Evolutionary conservation across 2,113 vertebrate genomes (phyloP), one percentile per base, ranked within the genome.

Genomic region (Lycaon pictus): DNA sequence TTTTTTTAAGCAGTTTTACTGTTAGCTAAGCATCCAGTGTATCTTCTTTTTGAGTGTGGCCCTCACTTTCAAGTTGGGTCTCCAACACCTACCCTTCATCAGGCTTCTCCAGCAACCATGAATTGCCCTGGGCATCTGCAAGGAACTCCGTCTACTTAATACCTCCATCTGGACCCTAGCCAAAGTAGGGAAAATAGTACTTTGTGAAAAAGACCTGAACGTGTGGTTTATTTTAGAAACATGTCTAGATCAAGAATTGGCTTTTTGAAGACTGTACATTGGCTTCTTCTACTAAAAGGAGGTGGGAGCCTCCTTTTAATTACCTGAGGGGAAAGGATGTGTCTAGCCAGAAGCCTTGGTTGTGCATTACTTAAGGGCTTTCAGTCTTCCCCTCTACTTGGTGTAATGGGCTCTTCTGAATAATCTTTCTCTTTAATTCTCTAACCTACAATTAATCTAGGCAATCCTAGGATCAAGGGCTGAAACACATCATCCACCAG

Each of bases 151-250:
- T 85, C 15, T 12, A 0, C 71, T 43, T 55, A 72, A 16, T 62
- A 37, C 0, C 55, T n/a, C 32, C 23, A 15, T 8, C 17, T 17
- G 4, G 29, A n/a, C 4, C 1, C 10, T 13, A 82, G 20, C 0
- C 85, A 85, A 69, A 32, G 15, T n/a, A 69, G 8, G 22, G 13
- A 65, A 90, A 90, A 35, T 2, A n/a, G n/a, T 25, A 32, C 22
- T 71, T 85, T 76, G 15, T 67, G 43, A 27, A 88, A 84, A 91
- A 58, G 20, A 25, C 0, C 11, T 48, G 17, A 56, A 25, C 20
- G 3, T 71, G 2, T 63, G 82, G 17, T 37, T 91, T 80, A 71
- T 96, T 97, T 91, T 82, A 81, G 79, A 97, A 88, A 63, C 35
- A 82, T 8, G 12, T 48, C 2, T 15, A 86, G 11, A 83, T 72